These are phyloP conservation scores for Dendrocincla fuliginosa DNA, from an alignment of 2,797 vertebrate species.

Conservation along the genomic window DNA sequence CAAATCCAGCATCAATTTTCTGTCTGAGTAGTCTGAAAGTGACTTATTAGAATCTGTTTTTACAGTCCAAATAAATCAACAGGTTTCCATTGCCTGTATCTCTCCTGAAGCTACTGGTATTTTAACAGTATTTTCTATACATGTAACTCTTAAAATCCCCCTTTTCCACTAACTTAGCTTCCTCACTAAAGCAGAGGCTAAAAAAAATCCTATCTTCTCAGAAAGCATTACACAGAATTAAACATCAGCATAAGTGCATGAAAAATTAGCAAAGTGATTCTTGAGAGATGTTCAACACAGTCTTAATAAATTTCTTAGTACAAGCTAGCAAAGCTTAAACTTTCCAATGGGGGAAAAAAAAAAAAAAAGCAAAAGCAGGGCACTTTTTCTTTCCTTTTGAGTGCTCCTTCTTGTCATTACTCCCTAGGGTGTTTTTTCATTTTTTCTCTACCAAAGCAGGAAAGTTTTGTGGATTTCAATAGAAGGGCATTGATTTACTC, in stretches of 20 bases:
- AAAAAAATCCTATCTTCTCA: neutral
- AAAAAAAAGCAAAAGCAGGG: rapidly evolving
- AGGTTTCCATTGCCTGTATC: neutral
- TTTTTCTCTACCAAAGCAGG: neutral
- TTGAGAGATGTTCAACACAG: neutral
- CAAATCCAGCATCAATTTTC: neutral
- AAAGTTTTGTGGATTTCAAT: neutral
- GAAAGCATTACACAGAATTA: neutral
- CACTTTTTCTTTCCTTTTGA: neutral
- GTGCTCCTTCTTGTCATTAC: neutral
- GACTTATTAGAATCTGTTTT: neutral
- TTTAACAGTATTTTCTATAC: neutral
- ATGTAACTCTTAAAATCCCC: neutral
- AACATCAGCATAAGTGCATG: neutral
- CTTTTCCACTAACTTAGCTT: neutral
- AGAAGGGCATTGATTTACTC: neutral
- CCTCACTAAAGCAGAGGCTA: neutral
- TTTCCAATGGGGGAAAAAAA: neutral
- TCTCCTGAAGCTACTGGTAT: neutral
- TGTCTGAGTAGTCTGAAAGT: neutral
- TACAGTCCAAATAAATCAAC: neutral
- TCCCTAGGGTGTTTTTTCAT: neutral
- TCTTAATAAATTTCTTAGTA: neutral
- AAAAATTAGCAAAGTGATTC: neutral
- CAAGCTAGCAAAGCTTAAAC: neutral